A percentile compares a stretch with the other conserved stretches of the same genome.
Evolutionary conservation across 2,888 invertebrate genomes (phyloP).

Genomic region (Cylindroiulus punctatus): DNA sequence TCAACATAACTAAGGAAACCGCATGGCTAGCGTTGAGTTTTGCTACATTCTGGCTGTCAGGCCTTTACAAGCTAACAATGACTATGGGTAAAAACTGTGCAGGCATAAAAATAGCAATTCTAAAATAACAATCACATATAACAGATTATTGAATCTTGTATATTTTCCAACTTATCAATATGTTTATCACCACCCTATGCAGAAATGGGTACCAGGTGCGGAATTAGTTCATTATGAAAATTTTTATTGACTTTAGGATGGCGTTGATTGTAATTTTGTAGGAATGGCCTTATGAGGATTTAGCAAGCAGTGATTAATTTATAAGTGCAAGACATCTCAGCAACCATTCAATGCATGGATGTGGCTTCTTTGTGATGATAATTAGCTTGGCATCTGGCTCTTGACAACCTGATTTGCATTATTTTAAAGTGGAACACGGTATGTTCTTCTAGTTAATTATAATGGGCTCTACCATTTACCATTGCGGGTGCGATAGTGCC

Average conservation of each 20-base stretch:
- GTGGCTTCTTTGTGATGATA: background rate
- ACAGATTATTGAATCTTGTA: too few relatives aligned
- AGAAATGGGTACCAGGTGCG: background rate
- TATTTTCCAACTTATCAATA: too few relatives aligned
- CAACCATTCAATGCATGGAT: background rate
- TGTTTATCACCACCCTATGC: background rate
- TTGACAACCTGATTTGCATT: background rate
- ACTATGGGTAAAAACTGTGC: too few relatives aligned
- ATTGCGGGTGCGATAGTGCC: too few relatives aligned
- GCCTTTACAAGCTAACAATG: too few relatives aligned
- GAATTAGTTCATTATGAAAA: background rate
- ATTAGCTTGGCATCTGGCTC: background rate
- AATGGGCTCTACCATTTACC: too few relatives aligned
- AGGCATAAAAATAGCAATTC: too few relatives aligned
- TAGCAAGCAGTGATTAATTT: too few relatives aligned
- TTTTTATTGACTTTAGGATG: background rate
- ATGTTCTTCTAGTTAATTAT: background rate
- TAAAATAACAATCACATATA: too few relatives aligned
- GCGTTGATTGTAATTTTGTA: background rate
- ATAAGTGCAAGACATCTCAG: background rate
- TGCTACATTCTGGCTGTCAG: background rate
- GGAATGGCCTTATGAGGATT: too few relatives aligned
- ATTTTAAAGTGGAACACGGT: background rate
- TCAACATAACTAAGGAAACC: background rate
- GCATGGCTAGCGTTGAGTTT: slow-evolving; percentile 15